Evolutionary conservation across 1,140 invertebrate genomes (phyloP).

Genomic region (Andrena cerasifolii): DNA sequence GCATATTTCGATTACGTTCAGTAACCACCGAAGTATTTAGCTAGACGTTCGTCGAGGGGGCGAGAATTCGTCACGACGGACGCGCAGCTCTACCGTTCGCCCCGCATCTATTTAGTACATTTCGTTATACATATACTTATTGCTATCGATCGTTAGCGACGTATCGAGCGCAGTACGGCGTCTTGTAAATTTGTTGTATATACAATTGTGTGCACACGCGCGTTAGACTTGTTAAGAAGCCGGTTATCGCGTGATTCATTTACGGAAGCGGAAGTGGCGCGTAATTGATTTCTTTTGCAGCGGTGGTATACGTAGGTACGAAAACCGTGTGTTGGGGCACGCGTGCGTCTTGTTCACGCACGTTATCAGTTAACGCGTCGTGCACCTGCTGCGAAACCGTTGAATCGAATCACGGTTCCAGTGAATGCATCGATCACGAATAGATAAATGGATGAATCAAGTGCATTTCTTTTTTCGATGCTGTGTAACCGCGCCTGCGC

Average conservation of each 20-base stretch:
- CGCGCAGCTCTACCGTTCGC: conserved; percentile 72
- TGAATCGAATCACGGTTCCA: conserved; percentile 46
- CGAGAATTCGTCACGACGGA: not conserved
- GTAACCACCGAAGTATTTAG: not conserved
- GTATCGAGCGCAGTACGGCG: conserved; percentile 46
- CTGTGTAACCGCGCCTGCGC: conserved; percentile 27
- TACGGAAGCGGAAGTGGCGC: conserved; percentile 27
- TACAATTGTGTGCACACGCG: conserved; percentile 48
- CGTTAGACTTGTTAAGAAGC: too few species aligned
- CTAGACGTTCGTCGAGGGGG: not conserved
- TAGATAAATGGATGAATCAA: conserved; percentile 48
- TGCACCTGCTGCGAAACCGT: conserved; percentile 32
- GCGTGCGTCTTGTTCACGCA: not conserved
- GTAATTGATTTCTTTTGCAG: conserved; percentile 10
- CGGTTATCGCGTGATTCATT: conserved; percentile 58
- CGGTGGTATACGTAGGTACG: too few species aligned
- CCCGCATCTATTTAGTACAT: conserved; percentile 83
- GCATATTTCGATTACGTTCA: conserved; percentile 20
- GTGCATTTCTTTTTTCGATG: conserved; percentile 32
- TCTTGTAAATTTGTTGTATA: conserved; percentile 52
- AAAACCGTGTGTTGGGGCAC: not conserved
- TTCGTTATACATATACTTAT: conserved; percentile 77
- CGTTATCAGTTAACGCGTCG: conserved; percentile 47
- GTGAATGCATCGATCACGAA: conserved; percentile 17
- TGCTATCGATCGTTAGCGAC: conserved; percentile 67